These are phyloP conservation scores for Pseudomyrmex pallidus DNA, from an alignment of 1,140 invertebrate species.

Conservation along the genomic window DNA sequence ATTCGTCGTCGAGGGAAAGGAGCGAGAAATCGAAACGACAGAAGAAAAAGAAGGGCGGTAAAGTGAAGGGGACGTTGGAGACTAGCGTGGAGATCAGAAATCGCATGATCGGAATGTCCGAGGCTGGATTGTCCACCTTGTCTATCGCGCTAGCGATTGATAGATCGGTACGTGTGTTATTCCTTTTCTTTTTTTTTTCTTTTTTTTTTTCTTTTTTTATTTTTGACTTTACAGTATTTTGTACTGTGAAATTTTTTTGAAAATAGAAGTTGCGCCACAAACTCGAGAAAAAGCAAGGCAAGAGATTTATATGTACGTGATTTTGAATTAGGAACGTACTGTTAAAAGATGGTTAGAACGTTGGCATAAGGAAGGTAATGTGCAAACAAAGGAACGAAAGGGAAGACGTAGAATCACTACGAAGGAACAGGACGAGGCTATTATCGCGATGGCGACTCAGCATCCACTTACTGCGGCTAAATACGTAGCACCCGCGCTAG, in stretches of 20 bases:
- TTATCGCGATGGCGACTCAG: constrained; percentile 83
- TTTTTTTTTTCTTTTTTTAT: constrained; percentile 36
- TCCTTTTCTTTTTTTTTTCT: constrained; percentile 41
- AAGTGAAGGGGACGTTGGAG: constrained; percentile 83
- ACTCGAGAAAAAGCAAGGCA: constrained; percentile 22
- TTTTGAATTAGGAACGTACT: constrained; percentile 79
- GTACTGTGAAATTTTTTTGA: constrained; percentile 11
- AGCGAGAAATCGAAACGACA: constrained; percentile 37
- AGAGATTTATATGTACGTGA: constrained; percentile 46
- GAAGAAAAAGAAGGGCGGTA: constrained; percentile 80
- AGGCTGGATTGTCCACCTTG: constrained; percentile 83
- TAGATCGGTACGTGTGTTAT: constrained; percentile 81
- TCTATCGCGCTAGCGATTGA: constrained; percentile 84
- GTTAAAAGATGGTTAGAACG: constrained; percentile 84
- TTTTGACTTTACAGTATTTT: constrained; percentile 15
- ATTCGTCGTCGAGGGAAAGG: constrained; percentile 47
- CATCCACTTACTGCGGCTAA: constrained; percentile 83
- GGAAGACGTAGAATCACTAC: constrained; percentile 83
- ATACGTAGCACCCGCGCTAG: constrained; percentile 82
- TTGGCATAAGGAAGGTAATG: constrained; percentile 84
- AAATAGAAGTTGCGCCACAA: constrained; percentile 31
- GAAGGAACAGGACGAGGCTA: constrained; percentile 83
- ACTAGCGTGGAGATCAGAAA: constrained; percentile 84
- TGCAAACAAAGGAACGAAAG: constrained; percentile 84
- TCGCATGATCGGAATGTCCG: constrained; percentile 84